Evolutionary conservation across 2,888 invertebrate genomes (phyloP).

Genomic region (Sinopyrophorus schimmeli): DNA sequence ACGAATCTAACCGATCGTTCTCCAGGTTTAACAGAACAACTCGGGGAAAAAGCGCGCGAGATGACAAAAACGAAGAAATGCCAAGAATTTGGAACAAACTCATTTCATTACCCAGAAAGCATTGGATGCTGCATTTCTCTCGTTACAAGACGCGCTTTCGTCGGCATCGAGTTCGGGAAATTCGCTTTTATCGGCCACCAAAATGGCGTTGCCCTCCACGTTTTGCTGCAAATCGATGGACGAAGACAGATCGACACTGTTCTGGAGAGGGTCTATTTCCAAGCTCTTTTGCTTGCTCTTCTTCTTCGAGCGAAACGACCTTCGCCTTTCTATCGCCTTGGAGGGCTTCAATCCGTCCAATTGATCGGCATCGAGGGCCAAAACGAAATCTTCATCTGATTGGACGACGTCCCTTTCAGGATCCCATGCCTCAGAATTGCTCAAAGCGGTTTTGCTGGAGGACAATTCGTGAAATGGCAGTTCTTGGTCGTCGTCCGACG

Average conservation of each 20-base stretch:
- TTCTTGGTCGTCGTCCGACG: constrained; percentile 18
- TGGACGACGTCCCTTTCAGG: not conserved
- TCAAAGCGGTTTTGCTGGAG: not conserved
- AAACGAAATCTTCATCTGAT: constrained; percentile 15
- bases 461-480: constrained; percentile 44
- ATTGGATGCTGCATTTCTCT: constrained; percentile 32
- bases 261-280: not conserved
- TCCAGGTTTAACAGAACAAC: constrained; percentile 9
- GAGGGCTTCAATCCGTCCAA: constrained; percentile 5
- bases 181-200: too few species aligned
- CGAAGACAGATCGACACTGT: too few species aligned
- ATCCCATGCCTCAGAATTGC: constrained; percentile 8
- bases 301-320: constrained; percentile 16
- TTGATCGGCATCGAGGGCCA: not conserved
- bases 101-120: constrained; percentile 41
- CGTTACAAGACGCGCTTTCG: constrained; percentile 4
- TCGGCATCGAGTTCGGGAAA: constrained; percentile 4
- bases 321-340: constrained; percentile 14
- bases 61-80: constrained; percentile 10
- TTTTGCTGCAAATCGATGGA: too few species aligned
- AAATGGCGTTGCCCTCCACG: too few species aligned
- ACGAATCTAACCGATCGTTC: constrained; percentile 9
- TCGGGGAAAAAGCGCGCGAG: constrained; percentile 13
- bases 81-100: constrained; percentile 19
- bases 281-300: not conserved